Base-by-base conservation (phyloP, 2,113 vertebrate species). In the Neopipo cinnamomea region DNA sequence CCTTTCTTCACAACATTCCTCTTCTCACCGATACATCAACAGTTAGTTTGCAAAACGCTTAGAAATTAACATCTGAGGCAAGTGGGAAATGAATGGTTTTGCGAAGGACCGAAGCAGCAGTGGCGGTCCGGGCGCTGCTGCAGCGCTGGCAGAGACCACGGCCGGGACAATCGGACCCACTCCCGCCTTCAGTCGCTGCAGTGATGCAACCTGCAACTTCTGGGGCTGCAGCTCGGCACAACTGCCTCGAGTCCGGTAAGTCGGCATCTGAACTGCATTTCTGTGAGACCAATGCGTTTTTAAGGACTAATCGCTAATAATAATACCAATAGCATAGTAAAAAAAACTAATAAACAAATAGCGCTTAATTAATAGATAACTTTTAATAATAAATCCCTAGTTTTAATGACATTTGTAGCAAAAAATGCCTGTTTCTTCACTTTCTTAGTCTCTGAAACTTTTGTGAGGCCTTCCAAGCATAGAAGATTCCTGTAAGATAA, bases 401-500 rank as follows among this genome's bases (percentile, higher is more conserved):
- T 42, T 78, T 52, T 10, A 71, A 55, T 78, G 19, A 55, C 10
- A 12, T 23, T 65, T 35, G 39, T 61, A 71, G 66, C 21, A 81
- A 81, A 88, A 91, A 35, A 67, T 35, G 15, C 28, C 65, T 3
- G 1, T 72, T 92, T 72, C 83, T 94, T 83, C 46, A 22, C 27
- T 71, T 92, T 52, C 35, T 50, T 67, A n/a, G 28, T 75, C 47
- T 79, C 73, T 76, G 31, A 53, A 78, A 92, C 7, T 37, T 91
- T 33, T 31, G 52, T 1, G 8, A 88, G 65, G 14, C 19, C 49
- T 87, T 94, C 46, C 31, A 42, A 79, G 58, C 61, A 39, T 0
- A 30, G 85, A 91, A 76, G 92, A 84, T 68, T 95, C 75, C 70
- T 96, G 55, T 91, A 97, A 97, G 91, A 96, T 97, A 96, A 95